These are phyloP conservation scores for Bombus sylvicola DNA, from an alignment of 1,140 invertebrate genomes.

Conservation along the genomic window DNA sequence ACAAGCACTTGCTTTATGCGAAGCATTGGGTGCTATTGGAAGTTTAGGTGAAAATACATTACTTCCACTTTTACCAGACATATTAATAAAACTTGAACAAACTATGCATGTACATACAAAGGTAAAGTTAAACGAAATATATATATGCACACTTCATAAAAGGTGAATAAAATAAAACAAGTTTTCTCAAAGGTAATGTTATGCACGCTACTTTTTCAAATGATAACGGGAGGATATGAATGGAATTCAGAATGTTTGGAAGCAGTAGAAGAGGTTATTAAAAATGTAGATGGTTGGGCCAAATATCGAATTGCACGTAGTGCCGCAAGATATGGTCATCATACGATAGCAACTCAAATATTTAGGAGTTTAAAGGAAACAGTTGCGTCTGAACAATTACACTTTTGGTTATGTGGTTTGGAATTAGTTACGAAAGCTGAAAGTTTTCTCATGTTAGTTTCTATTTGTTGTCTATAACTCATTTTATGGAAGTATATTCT, in stretches of 20 bases:
- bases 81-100: constrained; percentile 83
- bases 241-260: constrained; percentile 84
- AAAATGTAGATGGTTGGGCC: constrained; percentile 89
- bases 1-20: constrained; percentile 83
- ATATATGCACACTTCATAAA: not conserved
- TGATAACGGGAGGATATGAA: constrained; percentile 85
- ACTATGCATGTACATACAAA: constrained; percentile 77
- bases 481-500: not conserved
- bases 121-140: constrained; percentile 56
- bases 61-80: constrained; percentile 83
- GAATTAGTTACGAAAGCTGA: constrained; percentile 88
- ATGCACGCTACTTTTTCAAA: constrained; percentile 93
- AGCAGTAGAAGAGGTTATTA: constrained; percentile 84
- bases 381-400: constrained; percentile 94
- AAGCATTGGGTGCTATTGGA: constrained; percentile 90
- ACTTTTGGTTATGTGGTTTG: constrained; percentile 94
- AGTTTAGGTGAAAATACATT: constrained; percentile 85
- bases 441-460: constrained; percentile 81
- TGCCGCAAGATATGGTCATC: constrained; percentile 92
- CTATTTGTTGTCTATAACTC: constrained; percentile 25
- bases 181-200: constrained; percentile 84
- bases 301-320: constrained; percentile 94
- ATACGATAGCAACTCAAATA: constrained; percentile 87
- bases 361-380: constrained; percentile 87
- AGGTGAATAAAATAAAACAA: constrained; percentile 25